phyloP scores from a whole-genome alignment of 37 sponge, comb jelly and placozoan genomes.

The Beroe forskalii region DNA sequence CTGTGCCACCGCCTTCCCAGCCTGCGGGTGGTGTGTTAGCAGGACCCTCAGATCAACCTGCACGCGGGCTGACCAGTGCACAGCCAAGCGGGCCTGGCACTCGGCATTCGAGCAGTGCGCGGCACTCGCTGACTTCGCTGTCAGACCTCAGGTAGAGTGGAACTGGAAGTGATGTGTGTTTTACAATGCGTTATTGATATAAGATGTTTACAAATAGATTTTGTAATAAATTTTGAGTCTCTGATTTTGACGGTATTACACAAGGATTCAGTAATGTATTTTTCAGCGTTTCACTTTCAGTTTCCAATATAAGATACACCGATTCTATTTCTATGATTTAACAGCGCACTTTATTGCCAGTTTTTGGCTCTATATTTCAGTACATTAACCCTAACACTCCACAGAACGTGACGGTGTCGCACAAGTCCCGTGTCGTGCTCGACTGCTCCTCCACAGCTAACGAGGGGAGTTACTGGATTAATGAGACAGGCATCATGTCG shows the following conservation, averaged over 20 bases:
- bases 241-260: too few relatives aligned
- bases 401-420: slow-evolving; percentile 51
- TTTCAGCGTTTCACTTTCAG: too few relatives aligned
- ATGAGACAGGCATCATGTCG: slow-evolving; percentile 53
- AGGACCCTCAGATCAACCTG: slow-evolving; percentile 23
- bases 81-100: background rate
- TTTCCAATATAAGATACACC: too few relatives aligned
- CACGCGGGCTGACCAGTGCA: slow-evolving; percentile 29
- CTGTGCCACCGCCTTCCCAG: slow-evolving; percentile 41
- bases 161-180: too few relatives aligned
- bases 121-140: slow-evolving; percentile 11
- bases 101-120: slow-evolving; percentile 42
- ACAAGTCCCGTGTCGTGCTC: slow-evolving; percentile 43
- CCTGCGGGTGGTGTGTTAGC: slow-evolving; percentile 53
- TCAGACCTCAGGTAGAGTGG: slow-evolving; percentile 32
- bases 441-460: slow-evolving; percentile 13
- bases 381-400: too few relatives aligned
- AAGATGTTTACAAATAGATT: too few relatives aligned
- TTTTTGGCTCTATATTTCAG: too few relatives aligned
- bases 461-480: slow-evolving; percentile 57
- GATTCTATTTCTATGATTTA: too few relatives aligned
- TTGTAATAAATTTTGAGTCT: too few relatives aligned
- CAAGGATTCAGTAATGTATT: too few relatives aligned
- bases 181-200: too few relatives aligned
- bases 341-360: too few relatives aligned